Base-by-base conservation (phyloP, 2,888 invertebrate genomes). In the Salpingus planirostris region DNA sequence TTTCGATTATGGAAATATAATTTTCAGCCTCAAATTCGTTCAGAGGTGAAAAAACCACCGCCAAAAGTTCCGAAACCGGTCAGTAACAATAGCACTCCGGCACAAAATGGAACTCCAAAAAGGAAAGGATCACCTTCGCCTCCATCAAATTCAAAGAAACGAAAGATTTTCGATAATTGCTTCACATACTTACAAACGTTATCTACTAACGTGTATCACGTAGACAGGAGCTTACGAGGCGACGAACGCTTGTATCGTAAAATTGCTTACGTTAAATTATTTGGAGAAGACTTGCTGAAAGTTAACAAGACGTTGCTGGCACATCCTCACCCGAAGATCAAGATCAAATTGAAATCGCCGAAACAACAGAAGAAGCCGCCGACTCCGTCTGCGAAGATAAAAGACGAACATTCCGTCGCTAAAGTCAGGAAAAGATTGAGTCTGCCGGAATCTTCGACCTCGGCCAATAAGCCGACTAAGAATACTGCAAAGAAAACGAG, bases 291-390 rank as follows among this genome's bases (percentile, higher is more conserved):
- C n/a, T n/a, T n/a, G n/a, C n/a, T n/a, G n/a, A n/a, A n/a, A n/a
- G n/a, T n/a, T n/a, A n/a, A n/a, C n/a, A n/a, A n/a, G n/a, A n/a
- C n/a, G n/a, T n/a, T n/a, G n/a, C n/a, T n/a, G n/a, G n/a, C n/a
- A n/a, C n/a, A n/a, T n/a, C n/a, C n/a, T n/a, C n/a, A n/a, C n/a
- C 34, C 34, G 3, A 23, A 25, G 8, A 34, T 34, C 8, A 34
- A 34, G 14, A 34, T 34, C 10, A 34, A 34, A 22, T 14, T 34
- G 13, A 33, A 33, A 13, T 11, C 29, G n/a, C n/a, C n/a, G n/a
- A n/a, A n/a, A n/a, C n/a, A n/a, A n/a, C n/a, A n/a, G n/a, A n/a
- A n/a, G n/a, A n/a, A n/a, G n/a, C n/a, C n/a, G n/a, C n/a, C n/a
- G n/a, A n/a, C n/a, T n/a, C n/a, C n/a, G n/a, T n/a, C n/a, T n/a